Conservation (phyloP, 2,888 invertebrate genomes). For the Hyles lineata region DNA sequence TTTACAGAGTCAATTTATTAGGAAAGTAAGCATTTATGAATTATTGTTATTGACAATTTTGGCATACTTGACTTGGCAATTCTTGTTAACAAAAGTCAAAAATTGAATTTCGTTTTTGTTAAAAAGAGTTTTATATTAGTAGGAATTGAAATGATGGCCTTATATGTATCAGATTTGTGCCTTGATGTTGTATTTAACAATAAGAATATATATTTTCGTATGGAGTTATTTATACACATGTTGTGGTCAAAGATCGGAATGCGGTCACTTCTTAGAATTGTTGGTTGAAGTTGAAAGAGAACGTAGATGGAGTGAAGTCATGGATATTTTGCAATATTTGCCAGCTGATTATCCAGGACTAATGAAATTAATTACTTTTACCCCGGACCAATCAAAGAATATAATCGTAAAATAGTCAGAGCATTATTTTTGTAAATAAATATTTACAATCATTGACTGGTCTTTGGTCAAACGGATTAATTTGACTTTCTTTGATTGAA, state of each 20-base stretch:
- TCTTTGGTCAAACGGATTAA: background rate
- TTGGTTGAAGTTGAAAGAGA: background rate
- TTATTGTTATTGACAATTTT: slow-evolving; percentile 9
- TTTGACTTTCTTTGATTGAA: background rate
- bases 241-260: background rate
- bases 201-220: slow-evolving; percentile 27
- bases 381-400: slow-evolving; percentile 14
- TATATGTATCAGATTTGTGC: slow-evolving; percentile 21
- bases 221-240: background rate
- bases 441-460: slow-evolving; percentile 18
- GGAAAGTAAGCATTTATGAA: slow-evolving; percentile 27
- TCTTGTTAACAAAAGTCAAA: background rate
- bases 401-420: slow-evolving; percentile 31
- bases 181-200: slow-evolving; percentile 13
- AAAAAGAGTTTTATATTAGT: background rate
- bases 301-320: no score
- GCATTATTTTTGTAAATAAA: slow-evolving; percentile 24
- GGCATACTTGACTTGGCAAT: background rate
- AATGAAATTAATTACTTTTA: background rate
- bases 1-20: background rate
- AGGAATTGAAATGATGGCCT: slow-evolving; percentile 20
- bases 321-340: no score
- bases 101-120: background rate
- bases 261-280: background rate
- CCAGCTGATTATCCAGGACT: no score